phyloP scores from a whole-genome alignment of 2,797 vertebrate genomes.

The Eulemur coronatus region DNA sequence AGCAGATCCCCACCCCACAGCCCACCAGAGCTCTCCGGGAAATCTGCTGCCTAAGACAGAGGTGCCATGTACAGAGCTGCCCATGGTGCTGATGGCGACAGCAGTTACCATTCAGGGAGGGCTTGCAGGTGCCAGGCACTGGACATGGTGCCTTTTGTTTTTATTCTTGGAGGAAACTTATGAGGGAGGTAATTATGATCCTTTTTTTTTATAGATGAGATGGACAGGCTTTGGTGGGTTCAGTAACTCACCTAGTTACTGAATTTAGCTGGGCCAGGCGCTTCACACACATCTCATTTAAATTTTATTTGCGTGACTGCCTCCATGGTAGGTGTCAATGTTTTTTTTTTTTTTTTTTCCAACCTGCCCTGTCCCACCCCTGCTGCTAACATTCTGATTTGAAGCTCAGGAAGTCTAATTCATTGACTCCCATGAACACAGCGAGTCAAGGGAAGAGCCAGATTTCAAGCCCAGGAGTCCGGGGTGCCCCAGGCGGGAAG shows the following conservation, averaged over 20 bases:
- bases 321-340: neutral
- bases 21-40: accelerated
- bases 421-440: neutral
- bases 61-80: neutral
- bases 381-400: neutral
- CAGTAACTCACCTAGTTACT: neutral
- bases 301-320: neutral
- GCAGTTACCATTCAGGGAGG: neutral
- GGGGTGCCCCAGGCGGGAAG: neutral
- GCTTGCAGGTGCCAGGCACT: neutral
- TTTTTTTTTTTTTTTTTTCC: neutral
- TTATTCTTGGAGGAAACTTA: neutral
- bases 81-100: accelerated
- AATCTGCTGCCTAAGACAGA: neutral
- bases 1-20: accelerated
- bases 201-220: neutral
- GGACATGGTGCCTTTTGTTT: neutral
- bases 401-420: neutral
- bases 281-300: neutral
- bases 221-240: neutral
- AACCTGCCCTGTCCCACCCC: neutral
- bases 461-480: neutral
- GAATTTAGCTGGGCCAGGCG: no score
- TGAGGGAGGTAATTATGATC: neutral
- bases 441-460: neutral